These are phyloP conservation scores for Drosophila subsilvestris DNA, from an alignment of 2,888 invertebrate species.

Conservation along the genomic window DNA sequence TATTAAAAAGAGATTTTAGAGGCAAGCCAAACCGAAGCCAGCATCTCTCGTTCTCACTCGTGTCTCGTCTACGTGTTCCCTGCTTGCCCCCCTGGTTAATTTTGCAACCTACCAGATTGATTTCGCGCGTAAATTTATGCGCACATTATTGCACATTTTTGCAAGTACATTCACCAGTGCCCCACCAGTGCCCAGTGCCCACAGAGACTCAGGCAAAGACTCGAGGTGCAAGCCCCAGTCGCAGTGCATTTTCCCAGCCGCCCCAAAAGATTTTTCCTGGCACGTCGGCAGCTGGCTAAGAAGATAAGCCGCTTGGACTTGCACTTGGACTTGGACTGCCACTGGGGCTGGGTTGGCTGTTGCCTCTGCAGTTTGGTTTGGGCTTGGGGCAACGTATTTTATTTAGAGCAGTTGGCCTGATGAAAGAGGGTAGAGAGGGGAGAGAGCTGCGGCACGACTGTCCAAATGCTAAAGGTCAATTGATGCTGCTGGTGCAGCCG, in stretches of 20 bases:
- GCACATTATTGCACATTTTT: slow-evolving; percentile 70
- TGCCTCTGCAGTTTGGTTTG: not conserved
- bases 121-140: slow-evolving; percentile 76
- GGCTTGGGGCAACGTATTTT: slow-evolving; percentile 59
- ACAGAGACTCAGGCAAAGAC: not conserved
- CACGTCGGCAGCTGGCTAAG: slow-evolving; percentile 58
- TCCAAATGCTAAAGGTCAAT: slow-evolving; percentile 73
- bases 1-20: slow-evolving; percentile 68
- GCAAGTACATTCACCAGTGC: slow-evolving; percentile 48
- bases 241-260: slow-evolving; percentile 63
- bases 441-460: slow-evolving; percentile 58
- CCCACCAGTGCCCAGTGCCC: slow-evolving; percentile 26
- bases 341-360: slow-evolving; percentile 2
- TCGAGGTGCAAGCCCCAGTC: slow-evolving; percentile 1
- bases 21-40: slow-evolving; percentile 1
- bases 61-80: too few species aligned
- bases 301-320: slow-evolving; percentile 58
- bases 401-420: slow-evolving; percentile 73
- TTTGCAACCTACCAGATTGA: slow-evolving; percentile 65
- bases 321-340: slow-evolving; percentile 13
- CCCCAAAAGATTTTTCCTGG: slow-evolving; percentile 42
- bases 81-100: slow-evolving; percentile 8
- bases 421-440: slow-evolving; percentile 52
- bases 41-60: not conserved
- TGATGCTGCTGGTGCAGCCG: slow-evolving; percentile 72